These are phyloP conservation scores for Netelia virgata DNA, from an alignment of 2,888 invertebrate species.

Conservation along the genomic window DNA sequence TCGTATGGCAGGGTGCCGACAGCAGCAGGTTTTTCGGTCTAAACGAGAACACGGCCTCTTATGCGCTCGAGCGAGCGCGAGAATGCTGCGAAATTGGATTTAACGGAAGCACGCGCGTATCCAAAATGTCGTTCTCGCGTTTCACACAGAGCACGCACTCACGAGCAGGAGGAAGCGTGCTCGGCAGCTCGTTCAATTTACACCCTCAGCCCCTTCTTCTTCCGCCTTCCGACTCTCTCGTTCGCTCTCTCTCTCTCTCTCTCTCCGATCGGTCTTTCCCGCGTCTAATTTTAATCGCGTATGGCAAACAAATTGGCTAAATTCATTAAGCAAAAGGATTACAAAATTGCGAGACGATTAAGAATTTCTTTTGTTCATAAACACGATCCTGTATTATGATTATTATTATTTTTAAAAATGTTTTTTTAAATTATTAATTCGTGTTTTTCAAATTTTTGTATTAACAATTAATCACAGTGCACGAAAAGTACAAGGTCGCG, in stretches of 20 bases:
- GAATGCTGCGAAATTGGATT: conserved; percentile 61
- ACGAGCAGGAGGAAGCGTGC: conserved; percentile 17
- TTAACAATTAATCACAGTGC: background rate
- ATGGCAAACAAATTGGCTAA: background rate
- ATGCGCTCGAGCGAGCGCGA: conserved; percentile 57
- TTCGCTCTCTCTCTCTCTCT: too few species aligned
- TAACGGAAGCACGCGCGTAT: conserved; percentile 64
- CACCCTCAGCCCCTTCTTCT: background rate
- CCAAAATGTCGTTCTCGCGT: conserved; percentile 64
- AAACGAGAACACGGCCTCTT: conserved; percentile 56
- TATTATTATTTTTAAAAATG: background rate
- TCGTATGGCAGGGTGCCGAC: conserved; percentile 21
- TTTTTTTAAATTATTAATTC: too few species aligned
- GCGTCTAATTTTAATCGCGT: background rate
- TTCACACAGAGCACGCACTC: conserved; percentile 34
- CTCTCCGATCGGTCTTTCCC: background rate
- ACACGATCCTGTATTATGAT: background rate
- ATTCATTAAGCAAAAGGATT: too few species aligned
- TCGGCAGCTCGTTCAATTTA: conserved; percentile 41
- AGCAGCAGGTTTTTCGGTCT: conserved; percentile 48
- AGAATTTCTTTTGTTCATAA: background rate
- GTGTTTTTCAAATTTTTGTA: background rate
- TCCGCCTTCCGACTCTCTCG: background rate
- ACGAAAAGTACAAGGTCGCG: background rate
- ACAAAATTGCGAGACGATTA: background rate